phyloP scores from a whole-genome alignment of 2,888 invertebrate genomes.

The Colletes collaris region DNA sequence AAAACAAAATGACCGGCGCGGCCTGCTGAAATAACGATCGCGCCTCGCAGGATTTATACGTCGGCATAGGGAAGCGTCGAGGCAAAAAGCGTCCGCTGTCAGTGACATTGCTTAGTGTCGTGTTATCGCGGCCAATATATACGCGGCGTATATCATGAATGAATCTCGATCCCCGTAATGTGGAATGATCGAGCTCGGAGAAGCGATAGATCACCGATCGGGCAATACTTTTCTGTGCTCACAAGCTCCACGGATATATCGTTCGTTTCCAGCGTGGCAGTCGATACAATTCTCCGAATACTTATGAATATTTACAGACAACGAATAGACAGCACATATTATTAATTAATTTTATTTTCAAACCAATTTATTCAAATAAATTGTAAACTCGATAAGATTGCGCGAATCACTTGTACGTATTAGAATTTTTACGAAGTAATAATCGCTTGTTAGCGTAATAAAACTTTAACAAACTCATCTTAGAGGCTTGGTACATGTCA shows the following conservation, averaged over 20 bases:
- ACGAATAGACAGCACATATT: no score
- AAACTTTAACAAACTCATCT: background rate
- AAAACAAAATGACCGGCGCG: slow-evolving; percentile 55
- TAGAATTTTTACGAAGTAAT: no score
- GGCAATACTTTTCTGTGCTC: background rate
- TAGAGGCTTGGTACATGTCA: no score
- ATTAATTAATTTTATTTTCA: no score
- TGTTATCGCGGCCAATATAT: slow-evolving; percentile 31
- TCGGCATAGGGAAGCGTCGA: slow-evolving; percentile 49
- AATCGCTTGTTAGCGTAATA: no score
- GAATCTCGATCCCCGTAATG: slow-evolving; percentile 38
- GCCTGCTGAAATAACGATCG: slow-evolving; percentile 64
- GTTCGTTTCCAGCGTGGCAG: background rate
- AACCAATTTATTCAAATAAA: no score
- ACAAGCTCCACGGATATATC: background rate
- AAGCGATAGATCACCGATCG: slow-evolving; percentile 13
- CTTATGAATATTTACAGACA: no score
- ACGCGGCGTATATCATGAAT: slow-evolving; percentile 26
- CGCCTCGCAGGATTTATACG: slow-evolving; percentile 60
- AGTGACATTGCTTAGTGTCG: slow-evolving; percentile 46
- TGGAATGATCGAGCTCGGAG: slow-evolving; percentile 22
- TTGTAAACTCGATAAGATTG: no score
- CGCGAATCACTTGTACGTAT: no score
- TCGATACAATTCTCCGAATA: no score
- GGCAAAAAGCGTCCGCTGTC: slow-evolving; percentile 47